These are phyloP conservation scores for Zosterops lateralis DNA, from an alignment of 2,113 vertebrate species.

Conservation along the genomic window DNA sequence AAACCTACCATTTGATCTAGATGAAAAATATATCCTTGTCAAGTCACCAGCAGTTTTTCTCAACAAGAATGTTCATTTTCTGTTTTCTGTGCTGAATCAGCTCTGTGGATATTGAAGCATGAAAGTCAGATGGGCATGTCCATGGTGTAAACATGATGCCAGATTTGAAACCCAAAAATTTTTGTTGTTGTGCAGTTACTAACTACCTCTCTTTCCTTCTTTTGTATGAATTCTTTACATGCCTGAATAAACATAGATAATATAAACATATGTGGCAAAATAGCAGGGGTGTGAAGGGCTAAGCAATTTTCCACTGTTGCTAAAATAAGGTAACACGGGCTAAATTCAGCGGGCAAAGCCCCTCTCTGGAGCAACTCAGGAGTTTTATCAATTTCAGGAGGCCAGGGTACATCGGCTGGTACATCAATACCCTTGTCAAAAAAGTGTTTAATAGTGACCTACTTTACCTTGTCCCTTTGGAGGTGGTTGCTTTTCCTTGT, in stretches of 20 bases:
- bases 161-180: not conserved
- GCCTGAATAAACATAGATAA: not conserved
- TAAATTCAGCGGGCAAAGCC: not conserved
- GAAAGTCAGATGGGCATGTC: not conserved
- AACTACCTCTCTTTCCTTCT: not conserved
- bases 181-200: not conserved
- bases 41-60: conserved; percentile 16
- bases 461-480: not conserved
- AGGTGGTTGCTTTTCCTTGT: conserved; percentile 2
- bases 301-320: not conserved
- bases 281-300: not conserved
- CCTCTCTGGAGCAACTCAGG: not conserved
- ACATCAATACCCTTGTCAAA: not conserved
- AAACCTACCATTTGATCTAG: conserved; percentile 6
- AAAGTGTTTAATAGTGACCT: not conserved
- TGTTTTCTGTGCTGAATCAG: conserved; percentile 23
- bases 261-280: not conserved
- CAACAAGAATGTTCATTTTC: conserved; percentile 5
- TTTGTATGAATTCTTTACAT: not conserved
- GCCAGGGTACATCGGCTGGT: not conserved
- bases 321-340: not conserved
- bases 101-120: not conserved
- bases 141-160: not conserved
- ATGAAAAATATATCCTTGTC: not conserved
- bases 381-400: not conserved